These are phyloP conservation scores for Psammodynastes pulverulentus DNA, from an alignment of 2,113 vertebrate species.

Conservation along the genomic window DNA sequence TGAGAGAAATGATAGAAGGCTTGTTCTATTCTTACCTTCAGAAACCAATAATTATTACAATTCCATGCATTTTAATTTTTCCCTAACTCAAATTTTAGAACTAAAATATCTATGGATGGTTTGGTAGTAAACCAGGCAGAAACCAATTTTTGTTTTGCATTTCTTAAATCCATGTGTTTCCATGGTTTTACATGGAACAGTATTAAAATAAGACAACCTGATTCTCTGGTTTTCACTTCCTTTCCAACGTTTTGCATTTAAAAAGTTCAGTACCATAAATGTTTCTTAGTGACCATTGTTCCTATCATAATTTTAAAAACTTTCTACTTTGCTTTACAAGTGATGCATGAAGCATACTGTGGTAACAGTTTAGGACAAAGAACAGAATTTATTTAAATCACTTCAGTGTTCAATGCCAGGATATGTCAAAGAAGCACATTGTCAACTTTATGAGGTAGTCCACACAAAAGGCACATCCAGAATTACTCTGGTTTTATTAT, in stretches of 20 bases:
- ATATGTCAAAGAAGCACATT: neutral
- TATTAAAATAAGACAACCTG: neutral
- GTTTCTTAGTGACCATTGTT: neutral
- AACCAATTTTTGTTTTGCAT: neutral
- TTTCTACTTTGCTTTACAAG: neutral
- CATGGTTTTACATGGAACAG: neutral
- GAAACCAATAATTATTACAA: neutral
- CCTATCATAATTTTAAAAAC: neutral
- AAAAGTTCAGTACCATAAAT: neutral
- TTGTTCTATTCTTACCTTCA: neutral
- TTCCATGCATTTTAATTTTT: neutral
- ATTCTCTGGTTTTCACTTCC: neutral
- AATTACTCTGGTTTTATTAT: neutral
- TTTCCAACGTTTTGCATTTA: neutral
- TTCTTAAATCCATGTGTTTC: neutral
- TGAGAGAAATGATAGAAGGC: neutral
- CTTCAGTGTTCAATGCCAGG: neutral
- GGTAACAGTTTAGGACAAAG: neutral
- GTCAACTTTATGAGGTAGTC: neutral
- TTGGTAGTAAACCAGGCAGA: neutral
- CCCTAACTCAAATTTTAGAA: neutral
- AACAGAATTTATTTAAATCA: neutral
- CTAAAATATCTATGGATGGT: neutral
- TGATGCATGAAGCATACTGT: neutral
- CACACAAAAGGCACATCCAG: neutral